These are phyloP conservation scores for Formica aserva DNA, from an alignment of 2,888 invertebrate genomes.

Conservation along the genomic window DNA sequence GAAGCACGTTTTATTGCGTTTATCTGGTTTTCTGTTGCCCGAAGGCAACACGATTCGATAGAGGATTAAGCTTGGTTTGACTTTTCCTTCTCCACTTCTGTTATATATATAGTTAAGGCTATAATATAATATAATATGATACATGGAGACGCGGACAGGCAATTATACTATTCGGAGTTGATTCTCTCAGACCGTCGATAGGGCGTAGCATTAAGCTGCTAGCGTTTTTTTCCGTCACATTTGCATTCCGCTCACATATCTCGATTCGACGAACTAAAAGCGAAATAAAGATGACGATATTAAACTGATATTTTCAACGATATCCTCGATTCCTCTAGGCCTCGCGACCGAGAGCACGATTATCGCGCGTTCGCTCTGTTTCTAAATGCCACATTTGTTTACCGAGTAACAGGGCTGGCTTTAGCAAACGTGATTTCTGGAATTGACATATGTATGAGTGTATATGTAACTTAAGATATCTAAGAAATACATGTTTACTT, in stretches of 20 bases:
- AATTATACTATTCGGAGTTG: background rate
- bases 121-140: background rate
- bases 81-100: background rate
- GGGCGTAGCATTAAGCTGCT: background rate
- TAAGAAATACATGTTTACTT: background rate
- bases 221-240: slow-evolving; percentile 8
- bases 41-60: background rate
- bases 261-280: background rate
- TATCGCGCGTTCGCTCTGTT: slow-evolving; percentile 32
- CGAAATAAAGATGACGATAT: slow-evolving; percentile 22
- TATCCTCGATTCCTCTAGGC: slow-evolving; percentile 11
- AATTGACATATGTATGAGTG: background rate
- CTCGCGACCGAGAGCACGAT: slow-evolving; percentile 24
- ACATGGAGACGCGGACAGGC: background rate
- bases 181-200: background rate
- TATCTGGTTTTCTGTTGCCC: background rate
- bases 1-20: background rate
- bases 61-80: background rate
- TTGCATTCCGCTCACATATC: slow-evolving; percentile 17
- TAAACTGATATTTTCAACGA: slow-evolving; percentile 32
- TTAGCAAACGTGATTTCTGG: background rate
- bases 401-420: slow-evolving; percentile 22
- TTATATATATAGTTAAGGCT: background rate
- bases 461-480: background rate
- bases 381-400: slow-evolving; percentile 50